Evolutionary conservation across 2,113 vertebrate genomes (phyloP).

Genomic region (Podilymbus podiceps): DNA sequence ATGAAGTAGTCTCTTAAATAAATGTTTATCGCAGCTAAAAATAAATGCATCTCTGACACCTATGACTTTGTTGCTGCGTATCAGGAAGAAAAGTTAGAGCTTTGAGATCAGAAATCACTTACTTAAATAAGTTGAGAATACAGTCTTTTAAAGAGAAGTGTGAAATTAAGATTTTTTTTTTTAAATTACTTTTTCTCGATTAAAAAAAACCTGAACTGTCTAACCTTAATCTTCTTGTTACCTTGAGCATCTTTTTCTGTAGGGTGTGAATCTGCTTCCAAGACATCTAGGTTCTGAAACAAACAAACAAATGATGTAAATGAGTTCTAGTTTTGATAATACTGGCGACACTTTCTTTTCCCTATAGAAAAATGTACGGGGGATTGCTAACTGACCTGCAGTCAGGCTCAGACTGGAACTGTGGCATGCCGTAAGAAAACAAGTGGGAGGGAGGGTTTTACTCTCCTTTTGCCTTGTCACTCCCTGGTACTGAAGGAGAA

Average conservation of each 20-base stretch:
- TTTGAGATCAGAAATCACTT: not conserved
- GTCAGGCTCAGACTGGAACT: not conserved
- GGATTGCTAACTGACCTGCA: not conserved
- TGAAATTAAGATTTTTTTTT: no score
- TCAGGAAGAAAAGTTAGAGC: not conserved
- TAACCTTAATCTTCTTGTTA: not conserved
- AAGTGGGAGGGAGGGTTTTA: not conserved
- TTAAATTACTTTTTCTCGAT: not conserved
- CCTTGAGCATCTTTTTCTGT: not conserved
- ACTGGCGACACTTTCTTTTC: not conserved
- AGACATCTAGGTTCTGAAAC: not conserved
- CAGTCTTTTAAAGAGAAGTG: rapidly evolving
- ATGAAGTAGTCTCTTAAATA: not conserved
- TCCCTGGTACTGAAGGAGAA: not conserved
- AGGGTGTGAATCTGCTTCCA: not conserved
- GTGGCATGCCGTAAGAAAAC: not conserved
- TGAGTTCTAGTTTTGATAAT: not conserved
- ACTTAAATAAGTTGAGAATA: not conserved
- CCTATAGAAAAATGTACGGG: not conserved
- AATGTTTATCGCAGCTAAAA: not conserved
- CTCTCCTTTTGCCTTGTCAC: not conserved
- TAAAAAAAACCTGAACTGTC: not conserved
- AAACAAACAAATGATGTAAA: not conserved
- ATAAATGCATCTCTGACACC: not conserved
- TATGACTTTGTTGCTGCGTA: not conserved